Percentiles rank a stretch among this genome's conserved stretches.
phyloP scores from a whole-genome alignment of 1,140 invertebrate species.

The Formica exsecta region DNA sequence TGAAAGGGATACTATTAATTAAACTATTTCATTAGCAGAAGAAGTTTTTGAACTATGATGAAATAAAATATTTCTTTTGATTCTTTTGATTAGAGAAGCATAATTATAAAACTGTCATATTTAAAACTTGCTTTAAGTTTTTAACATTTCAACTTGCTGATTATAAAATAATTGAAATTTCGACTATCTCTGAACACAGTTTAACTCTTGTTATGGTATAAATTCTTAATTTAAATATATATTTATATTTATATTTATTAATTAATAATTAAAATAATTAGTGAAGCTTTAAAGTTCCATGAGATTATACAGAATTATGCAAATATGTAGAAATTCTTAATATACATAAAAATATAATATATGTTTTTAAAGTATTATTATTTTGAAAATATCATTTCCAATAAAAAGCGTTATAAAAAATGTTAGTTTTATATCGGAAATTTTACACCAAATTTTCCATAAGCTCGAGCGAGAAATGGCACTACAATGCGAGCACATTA shows the following conservation, averaged over 20 bases:
- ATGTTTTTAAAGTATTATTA: neutral
- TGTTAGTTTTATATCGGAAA: neutral
- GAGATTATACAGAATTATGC: neutral
- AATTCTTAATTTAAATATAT: neutral
- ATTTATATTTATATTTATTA: neutral
- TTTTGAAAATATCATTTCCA: neutral
- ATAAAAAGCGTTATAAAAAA: neutral
- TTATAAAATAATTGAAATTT: constrained; percentile 23
- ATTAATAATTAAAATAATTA: constrained; percentile 23
- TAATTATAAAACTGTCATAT: neutral
- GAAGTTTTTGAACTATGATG: too few relatives aligned
- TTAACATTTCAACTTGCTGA: too few relatives aligned
- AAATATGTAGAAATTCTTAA: neutral
- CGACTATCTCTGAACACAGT: neutral
- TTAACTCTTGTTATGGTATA: neutral
- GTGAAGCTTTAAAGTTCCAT: neutral
- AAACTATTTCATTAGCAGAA: neutral
- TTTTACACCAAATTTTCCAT: constrained; percentile 7
- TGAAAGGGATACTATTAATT: neutral
- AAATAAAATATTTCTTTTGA: neutral
- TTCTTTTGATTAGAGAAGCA: neutral
- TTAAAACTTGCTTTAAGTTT: neutral
- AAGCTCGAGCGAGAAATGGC: constrained; percentile 1
- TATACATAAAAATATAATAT: constrained; percentile 12
- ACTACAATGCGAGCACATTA: constrained; percentile 17